A percentile compares a stretch with the other conserved stretches of the same genome.
Conservation (phyloP, 2,797 vertebrate species). For the Oryzias dopingdopingensis region DNA sequence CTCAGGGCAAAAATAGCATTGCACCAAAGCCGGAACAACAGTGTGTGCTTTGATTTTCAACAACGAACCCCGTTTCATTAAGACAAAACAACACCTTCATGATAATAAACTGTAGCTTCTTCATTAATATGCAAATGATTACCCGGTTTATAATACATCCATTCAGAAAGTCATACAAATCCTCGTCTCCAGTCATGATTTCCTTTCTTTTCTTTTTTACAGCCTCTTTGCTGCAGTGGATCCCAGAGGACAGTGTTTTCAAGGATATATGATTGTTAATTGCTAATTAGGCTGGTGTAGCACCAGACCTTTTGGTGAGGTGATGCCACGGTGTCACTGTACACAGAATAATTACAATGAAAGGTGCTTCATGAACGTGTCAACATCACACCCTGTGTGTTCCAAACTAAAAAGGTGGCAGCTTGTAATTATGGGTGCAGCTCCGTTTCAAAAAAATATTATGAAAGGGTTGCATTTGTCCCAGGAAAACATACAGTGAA, state of each 20-base stretch:
- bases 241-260: constrained; percentile 58
- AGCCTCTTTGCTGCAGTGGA: constrained; percentile 25
- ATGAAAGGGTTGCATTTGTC: no score
- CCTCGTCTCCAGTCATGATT: constrained; percentile 17
- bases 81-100: constrained; percentile 30
- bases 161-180: background rate
- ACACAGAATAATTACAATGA: constrained; percentile 70
- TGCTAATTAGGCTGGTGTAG: constrained; percentile 69
- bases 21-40: constrained; percentile 49
- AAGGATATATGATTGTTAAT: constrained; percentile 65
- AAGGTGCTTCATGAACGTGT: constrained; percentile 57
- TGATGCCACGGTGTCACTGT: constrained; percentile 56
- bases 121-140: constrained; percentile 1
- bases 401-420: constrained; percentile 14
- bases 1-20: constrained; percentile 68
- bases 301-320: constrained; percentile 62
- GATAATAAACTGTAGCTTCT: constrained; percentile 1
- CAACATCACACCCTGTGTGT: constrained; percentile 55
- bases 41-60: constrained; percentile 39
- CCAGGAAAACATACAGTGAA: no score
- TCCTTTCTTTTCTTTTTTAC: constrained; percentile 25
- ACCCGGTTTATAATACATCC: background rate
- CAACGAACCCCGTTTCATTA: constrained; percentile 24
- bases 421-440: no score
- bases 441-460: no score